Evolutionary conservation across 2,888 invertebrate species (phyloP).

Genomic region (Kuschelorhynchus macadamiae): DNA sequence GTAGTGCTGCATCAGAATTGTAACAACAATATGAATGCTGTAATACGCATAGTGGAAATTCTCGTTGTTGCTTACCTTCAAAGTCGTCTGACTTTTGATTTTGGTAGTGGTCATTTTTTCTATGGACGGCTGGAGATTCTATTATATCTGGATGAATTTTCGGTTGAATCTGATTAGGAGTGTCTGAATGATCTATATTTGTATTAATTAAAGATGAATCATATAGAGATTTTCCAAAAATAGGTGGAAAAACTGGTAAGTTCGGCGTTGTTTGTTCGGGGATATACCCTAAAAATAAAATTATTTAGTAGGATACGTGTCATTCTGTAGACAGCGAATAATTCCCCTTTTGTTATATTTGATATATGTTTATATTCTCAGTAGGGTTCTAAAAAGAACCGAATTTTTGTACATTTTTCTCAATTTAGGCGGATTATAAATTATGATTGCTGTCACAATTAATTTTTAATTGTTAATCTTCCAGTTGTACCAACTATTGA

Average conservation of each 20-base stretch:
- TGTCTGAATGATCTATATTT: constrained; percentile 29
- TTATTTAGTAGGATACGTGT: too few relatives aligned
- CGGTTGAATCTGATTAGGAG: constrained; percentile 47
- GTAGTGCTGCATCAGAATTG: too few relatives aligned
- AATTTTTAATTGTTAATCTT: too few relatives aligned
- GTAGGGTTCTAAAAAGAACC: too few relatives aligned
- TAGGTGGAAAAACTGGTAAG: constrained; percentile 16
- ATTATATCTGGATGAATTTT: constrained; percentile 32
- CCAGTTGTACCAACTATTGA: too few relatives aligned
- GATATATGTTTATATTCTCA: too few relatives aligned
- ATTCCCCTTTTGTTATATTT: too few relatives aligned
- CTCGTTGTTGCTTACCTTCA: constrained; percentile 32
- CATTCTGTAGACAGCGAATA: neutral
- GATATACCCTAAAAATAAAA: constrained; percentile 31
- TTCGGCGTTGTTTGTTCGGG: constrained; percentile 27
- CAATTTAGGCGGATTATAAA: too few relatives aligned
- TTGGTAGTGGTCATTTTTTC: constrained; percentile 35
- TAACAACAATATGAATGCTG: too few relatives aligned
- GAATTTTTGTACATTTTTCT: too few relatives aligned
- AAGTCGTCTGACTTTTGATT: constrained; percentile 35
- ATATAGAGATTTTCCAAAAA: constrained; percentile 32
- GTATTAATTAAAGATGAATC: constrained; percentile 19
- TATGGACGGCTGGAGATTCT: constrained; percentile 12
- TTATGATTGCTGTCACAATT: too few relatives aligned
- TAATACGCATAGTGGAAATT: too few relatives aligned